Evolutionary conservation across 2,888 invertebrate species (phyloP).

Genomic region (Hirtodrosophila alboralis): DNA sequence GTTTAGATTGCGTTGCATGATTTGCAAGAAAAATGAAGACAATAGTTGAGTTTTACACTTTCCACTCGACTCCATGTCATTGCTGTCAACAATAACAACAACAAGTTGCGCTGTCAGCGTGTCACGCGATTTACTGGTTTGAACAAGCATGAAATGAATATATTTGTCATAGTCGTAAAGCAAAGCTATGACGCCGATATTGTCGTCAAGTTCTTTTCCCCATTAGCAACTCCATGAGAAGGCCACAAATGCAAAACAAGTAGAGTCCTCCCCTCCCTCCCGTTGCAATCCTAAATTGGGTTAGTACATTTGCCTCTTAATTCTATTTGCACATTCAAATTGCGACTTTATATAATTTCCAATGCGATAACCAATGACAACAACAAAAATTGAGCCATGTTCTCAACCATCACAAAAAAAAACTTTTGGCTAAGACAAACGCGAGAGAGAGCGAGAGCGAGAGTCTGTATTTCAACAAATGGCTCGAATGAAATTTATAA

Average conservation of each 20-base stretch:
- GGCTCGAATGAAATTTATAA: conserved; percentile 78
- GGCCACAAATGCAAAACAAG: conserved; percentile 26
- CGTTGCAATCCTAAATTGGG: conserved; percentile 46
- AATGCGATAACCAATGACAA: conserved; percentile 45
- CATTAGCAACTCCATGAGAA: conserved; percentile 57
- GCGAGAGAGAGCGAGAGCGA: conserved; percentile 16
- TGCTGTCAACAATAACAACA: conserved; percentile 28
- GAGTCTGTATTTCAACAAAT: conserved; percentile 66
- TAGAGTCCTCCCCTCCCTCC: conserved; percentile 5
- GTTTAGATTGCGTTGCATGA: conserved; percentile 76
- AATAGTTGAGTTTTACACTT: conserved; percentile 75
- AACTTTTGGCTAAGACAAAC: conserved; percentile 60
- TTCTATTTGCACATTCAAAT: conserved; percentile 72
- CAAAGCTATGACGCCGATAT: conserved; percentile 64
- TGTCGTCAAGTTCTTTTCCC: conserved; percentile 48
- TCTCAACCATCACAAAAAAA: conserved; percentile 43
- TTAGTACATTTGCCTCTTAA: conserved; percentile 65
- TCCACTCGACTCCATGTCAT: conserved; percentile 39
- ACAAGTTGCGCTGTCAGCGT: conserved; percentile 61
- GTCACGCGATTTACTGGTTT: conserved; percentile 74
- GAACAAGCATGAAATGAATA: conserved; percentile 76
- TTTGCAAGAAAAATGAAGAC: conserved; percentile 80
- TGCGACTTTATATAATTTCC: conserved; percentile 35
- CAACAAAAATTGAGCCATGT: conserved; percentile 49
- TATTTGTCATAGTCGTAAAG: conserved; percentile 67